Base-by-base conservation (phyloP, 2,113 vertebrate species). In the Pyxicephalus adspersus region DNA sequence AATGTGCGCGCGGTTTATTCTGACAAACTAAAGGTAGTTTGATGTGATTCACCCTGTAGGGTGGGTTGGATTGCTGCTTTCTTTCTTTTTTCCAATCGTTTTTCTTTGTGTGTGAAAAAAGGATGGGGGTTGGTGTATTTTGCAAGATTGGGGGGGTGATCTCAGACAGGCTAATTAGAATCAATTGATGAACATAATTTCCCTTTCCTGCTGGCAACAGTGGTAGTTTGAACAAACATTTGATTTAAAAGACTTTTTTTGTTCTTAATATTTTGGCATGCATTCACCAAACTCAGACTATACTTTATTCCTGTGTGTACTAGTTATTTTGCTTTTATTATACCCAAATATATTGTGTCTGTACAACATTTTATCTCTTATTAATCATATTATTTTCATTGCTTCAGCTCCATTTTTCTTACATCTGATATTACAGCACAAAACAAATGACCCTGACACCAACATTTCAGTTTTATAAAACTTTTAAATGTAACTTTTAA, bases 121-220 rank as follows among this genome's bases (percentile, higher is more conserved):
- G 80, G 72, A 50, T 75, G 80, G 80, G 80, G 80, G 71, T 66
- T 82, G 80, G 80, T 75, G 31, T 64, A 75, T 82, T 82, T 75
- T 82, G 50, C 72, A 82, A 64, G n/a, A n/a, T n/a, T n/a, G n/a
- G n/a, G n/a, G n/a, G 71, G 63, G 70, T 66, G 80, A 75, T 75
- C 52, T 82, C 80, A 82, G 80, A 82, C 70, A 18, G 63, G 61
- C 80, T 82, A 82, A 82, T 82, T 82, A 82, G 70, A 61, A 75
- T 82, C 80, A 75, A 82, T 82, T 82, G 80, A 82, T 82, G 71
- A 82, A 74, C 75, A 82, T 82, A 82, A 82, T 82, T 82, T 75
- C n/a, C 80, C 80, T 82, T 71, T 75, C 70, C 80, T 82, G 70
- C 80, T 75, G 71, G 70, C 73, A 75, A 45, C 80, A 75, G 61